phyloP scores from a whole-genome alignment of 1,140 invertebrate species.

The Papilio machaon region DNA sequence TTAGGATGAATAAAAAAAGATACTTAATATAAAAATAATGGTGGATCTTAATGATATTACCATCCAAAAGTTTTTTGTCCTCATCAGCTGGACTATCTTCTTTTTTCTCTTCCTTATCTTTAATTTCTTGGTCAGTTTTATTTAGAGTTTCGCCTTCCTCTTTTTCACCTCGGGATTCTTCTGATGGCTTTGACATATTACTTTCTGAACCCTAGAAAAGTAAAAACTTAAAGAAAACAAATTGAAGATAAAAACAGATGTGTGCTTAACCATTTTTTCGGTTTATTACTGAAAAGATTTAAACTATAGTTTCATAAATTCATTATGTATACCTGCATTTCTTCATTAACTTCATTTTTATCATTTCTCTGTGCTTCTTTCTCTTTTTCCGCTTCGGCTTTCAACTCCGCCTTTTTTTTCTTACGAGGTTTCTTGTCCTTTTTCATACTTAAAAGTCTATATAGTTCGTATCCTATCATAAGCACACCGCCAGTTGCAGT shows the following conservation, averaged over 20 bases:
- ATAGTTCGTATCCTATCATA: constrained; percentile 99
- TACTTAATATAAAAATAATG: constrained; percentile 20
- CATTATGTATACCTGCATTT: constrained; percentile 60
- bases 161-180: constrained; percentile 57
- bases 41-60: constrained; percentile 78
- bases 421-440: constrained; percentile 85
- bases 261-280: too few species aligned
- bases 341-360: constrained; percentile 61
- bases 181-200: constrained; percentile 52
- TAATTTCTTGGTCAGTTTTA: constrained; percentile 58
- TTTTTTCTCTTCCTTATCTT: constrained; percentile 82
- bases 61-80: constrained; percentile 92
- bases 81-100: constrained; percentile 91
- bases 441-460: constrained; percentile 92
- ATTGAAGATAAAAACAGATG: background rate
- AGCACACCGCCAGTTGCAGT: constrained; percentile 94
- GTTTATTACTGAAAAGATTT: too few species aligned
- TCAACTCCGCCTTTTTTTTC: constrained; percentile 75
- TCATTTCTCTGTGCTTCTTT: constrained; percentile 68
- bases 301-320: background rate
- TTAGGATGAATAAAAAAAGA: constrained; percentile 8
- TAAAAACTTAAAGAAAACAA: constrained; percentile 25
- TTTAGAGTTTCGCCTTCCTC: constrained; percentile 62
- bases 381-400: constrained; percentile 70
- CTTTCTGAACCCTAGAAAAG: constrained; percentile 58